phyloP scores from a whole-genome alignment of 1,140 invertebrate genomes.

The Drosophila serrata region DNA sequence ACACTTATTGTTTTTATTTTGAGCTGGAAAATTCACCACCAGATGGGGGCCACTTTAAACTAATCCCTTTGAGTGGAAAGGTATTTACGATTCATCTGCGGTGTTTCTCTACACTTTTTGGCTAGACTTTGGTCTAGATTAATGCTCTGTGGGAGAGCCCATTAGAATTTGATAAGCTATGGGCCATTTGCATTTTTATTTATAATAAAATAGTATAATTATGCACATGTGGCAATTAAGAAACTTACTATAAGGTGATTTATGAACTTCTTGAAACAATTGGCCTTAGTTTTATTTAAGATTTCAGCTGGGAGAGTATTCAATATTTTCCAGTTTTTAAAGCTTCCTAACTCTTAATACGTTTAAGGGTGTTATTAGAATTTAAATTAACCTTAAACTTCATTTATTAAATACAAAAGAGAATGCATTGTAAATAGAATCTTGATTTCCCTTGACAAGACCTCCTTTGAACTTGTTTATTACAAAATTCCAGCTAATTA shows the following conservation, averaged over 20 bases:
- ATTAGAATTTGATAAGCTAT: background rate
- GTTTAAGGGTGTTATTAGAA: rapidly evolving
- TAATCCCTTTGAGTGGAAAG: conserved; percentile 6
- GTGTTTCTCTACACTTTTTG: background rate
- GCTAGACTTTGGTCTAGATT: background rate
- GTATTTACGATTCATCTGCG: background rate
- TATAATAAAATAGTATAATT: conserved; percentile 6
- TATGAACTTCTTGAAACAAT: background rate
- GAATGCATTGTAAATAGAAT: background rate
- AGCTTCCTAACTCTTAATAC: rapidly evolving
- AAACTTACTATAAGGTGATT: background rate
- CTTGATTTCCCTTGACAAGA: background rate
- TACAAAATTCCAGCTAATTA: background rate
- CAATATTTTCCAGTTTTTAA: background rate
- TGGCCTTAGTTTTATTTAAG: background rate
- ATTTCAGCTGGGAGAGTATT: background rate
- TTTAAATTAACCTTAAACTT: background rate
- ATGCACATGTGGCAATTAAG: conserved; percentile 1
- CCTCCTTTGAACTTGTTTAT: background rate
- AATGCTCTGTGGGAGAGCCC: background rate
- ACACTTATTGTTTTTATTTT: conserved; percentile 28
- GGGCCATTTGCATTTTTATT: background rate
- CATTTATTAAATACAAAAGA: background rate
- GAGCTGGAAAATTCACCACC: background rate
- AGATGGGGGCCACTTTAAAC: background rate